Evolutionary conservation across 2,113 vertebrate genomes (phyloP).

Genomic region (Hoplias malabaricus): DNA sequence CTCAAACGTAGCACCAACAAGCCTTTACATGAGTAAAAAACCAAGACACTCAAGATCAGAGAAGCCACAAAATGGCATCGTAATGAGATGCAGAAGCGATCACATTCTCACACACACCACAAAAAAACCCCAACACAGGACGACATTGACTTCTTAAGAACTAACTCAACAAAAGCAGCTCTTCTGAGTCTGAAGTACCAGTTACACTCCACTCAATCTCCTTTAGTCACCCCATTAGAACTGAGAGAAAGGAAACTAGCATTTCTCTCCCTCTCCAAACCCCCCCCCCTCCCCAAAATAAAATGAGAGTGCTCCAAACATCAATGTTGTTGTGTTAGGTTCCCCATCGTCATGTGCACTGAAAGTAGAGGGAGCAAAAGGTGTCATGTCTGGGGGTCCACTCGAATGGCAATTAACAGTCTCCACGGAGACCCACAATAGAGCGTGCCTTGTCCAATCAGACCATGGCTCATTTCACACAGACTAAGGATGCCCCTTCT

Average conservation of each 20-base stretch:
- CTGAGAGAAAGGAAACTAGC: slow-evolving; percentile 36
- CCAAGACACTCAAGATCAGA: background rate
- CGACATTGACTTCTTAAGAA: background rate
- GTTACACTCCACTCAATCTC: slow-evolving; percentile 14
- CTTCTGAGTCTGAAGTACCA: background rate
- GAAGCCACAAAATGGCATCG: background rate
- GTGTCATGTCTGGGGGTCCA: slow-evolving; percentile 61
- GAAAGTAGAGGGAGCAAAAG: slow-evolving; percentile 54
- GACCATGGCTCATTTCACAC: slow-evolving; percentile 65
- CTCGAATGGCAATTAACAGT: slow-evolving; percentile 67
- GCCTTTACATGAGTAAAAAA: background rate
- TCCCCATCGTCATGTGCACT: slow-evolving; percentile 22
- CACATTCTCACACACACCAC: background rate
- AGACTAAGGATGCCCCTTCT: slow-evolving; percentile 52
- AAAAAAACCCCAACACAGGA: slow-evolving; percentile 5
- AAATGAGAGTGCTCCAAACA: slow-evolving; percentile 44
- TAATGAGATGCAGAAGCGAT: background rate
- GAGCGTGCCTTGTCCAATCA: slow-evolving; percentile 62
- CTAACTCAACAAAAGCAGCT: slow-evolving; percentile 11
- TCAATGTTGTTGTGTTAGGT: slow-evolving; percentile 53
- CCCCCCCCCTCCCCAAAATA: background rate
- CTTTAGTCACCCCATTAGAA: slow-evolving; percentile 49
- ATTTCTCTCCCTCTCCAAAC: background rate
- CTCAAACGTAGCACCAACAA: background rate
- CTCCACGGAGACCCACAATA: slow-evolving; percentile 68